Evolutionary conservation across 2,113 vertebrate genomes (phyloP).

Genomic region (Dasyornis broadbenti): DNA sequence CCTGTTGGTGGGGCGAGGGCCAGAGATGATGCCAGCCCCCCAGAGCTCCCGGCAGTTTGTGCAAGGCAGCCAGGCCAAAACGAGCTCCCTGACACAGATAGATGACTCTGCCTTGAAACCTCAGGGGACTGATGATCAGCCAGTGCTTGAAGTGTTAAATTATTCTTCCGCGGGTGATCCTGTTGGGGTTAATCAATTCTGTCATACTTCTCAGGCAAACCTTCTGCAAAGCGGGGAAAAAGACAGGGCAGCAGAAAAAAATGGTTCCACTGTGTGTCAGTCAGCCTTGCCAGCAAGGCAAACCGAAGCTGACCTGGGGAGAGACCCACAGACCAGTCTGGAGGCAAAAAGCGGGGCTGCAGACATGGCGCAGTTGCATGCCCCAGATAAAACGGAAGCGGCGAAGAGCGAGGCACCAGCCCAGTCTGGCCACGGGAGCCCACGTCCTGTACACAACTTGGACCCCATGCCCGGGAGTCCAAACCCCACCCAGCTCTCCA

Average conservation of each 20-base stretch:
- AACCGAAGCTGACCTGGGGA: neutral
- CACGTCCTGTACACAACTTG: rapidly evolving
- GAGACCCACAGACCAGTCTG: neutral
- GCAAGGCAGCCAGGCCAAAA: slow-evolving; percentile 5
- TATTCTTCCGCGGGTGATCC: neutral
- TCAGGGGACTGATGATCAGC: slow-evolving; percentile 41
- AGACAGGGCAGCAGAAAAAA: neutral
- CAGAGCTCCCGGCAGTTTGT: slow-evolving; percentile 35
- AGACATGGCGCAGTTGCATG: rapidly evolving
- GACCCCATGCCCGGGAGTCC: neutral
- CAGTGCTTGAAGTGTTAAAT: neutral
- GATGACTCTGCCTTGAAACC: slow-evolving; percentile 30
- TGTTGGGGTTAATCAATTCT: neutral
- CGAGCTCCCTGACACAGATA: neutral
- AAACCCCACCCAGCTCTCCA: neutral
- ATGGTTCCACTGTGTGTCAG: neutral
- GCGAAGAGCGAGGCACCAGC: neutral
- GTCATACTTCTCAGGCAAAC: slow-evolving; percentile 1
- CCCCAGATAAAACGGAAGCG: neutral
- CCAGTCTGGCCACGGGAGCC: neutral
- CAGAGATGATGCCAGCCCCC: slow-evolving; percentile 29
- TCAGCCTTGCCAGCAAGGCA: neutral
- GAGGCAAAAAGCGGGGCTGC: neutral
- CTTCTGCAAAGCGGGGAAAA: neutral
- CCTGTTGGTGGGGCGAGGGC: neutral